Conservation (phyloP, 2,113 vertebrate species). For the Meriones unguiculatus region DNA sequence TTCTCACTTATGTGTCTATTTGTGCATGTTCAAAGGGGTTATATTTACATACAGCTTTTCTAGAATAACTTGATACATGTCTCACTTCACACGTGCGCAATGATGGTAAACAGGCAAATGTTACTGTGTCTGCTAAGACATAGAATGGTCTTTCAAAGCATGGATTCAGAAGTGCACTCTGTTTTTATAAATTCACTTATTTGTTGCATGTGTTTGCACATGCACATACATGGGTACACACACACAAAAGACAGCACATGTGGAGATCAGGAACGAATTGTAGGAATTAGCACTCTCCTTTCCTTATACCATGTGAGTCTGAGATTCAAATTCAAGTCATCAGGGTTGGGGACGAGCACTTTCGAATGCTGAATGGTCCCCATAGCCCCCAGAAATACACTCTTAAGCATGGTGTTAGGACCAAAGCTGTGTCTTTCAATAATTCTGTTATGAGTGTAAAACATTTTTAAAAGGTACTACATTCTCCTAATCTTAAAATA, state of each 20-base stretch:
- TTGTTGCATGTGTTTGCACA: not conserved
- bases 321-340: not conserved
- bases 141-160: not conserved
- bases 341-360: not conserved
- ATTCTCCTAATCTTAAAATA: slow-evolving; percentile 23
- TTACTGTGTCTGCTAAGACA: slow-evolving; percentile 37
- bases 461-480: not conserved
- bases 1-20: not conserved
- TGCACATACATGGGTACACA: rapidly evolving
- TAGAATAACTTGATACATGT: not conserved
- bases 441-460: not conserved
- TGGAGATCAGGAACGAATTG: not conserved
- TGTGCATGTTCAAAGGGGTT: not conserved
- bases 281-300: not conserved
- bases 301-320: not conserved
- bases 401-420: not conserved
- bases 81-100: not conserved
- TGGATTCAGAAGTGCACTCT: not conserved
- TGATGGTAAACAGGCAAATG: not conserved
- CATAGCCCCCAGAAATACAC: not conserved
- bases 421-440: not conserved
- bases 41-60: not conserved
- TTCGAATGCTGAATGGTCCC: not conserved
- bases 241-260: too few species aligned
- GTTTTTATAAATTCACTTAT: not conserved